These are phyloP conservation scores for Hyles lineata DNA, from an alignment of 2,888 invertebrate genomes.

Conservation along the genomic window DNA sequence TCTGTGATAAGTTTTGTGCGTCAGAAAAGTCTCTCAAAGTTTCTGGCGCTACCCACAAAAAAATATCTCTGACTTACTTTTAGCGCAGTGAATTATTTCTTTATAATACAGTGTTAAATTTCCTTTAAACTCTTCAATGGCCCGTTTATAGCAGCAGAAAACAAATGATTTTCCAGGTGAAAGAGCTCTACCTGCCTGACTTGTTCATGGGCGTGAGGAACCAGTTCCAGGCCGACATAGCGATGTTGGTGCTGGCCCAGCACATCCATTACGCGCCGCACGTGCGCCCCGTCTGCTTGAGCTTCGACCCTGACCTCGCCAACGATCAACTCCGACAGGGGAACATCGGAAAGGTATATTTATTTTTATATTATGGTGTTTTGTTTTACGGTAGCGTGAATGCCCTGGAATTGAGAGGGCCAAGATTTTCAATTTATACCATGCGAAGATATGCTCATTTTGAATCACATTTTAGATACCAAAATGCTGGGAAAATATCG, in stretches of 20 bases:
- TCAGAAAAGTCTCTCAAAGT: too few species aligned
- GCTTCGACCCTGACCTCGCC: constrained; percentile 59
- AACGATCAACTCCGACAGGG: constrained; percentile 49
- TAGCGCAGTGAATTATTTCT: too few species aligned
- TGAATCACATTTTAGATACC: too few species aligned
- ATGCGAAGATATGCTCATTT: too few species aligned
- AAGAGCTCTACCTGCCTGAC: constrained; percentile 66
- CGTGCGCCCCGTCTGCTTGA: constrained; percentile 82
- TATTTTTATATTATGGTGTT: neutral
- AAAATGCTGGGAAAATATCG: too few species aligned
- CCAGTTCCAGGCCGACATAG: constrained; percentile 85
- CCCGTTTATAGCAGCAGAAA: neutral
- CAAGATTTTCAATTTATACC: neutral
- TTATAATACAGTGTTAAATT: too few species aligned
- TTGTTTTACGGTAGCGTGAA: neutral
- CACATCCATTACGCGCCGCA: constrained; percentile 66
- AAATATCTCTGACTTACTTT: too few species aligned
- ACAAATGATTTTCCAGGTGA: constrained; percentile 52
- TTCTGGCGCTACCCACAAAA: too few species aligned
- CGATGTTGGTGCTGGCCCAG: constrained; percentile 71
- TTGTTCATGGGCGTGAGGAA: constrained; percentile 76
- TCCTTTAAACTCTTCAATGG: too few species aligned
- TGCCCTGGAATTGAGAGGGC: neutral
- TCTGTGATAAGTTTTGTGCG: too few species aligned
- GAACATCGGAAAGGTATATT: constrained; percentile 48